phyloP scores from a whole-genome alignment of 2,113 vertebrate species.

The Urocolius indicus region DNA sequence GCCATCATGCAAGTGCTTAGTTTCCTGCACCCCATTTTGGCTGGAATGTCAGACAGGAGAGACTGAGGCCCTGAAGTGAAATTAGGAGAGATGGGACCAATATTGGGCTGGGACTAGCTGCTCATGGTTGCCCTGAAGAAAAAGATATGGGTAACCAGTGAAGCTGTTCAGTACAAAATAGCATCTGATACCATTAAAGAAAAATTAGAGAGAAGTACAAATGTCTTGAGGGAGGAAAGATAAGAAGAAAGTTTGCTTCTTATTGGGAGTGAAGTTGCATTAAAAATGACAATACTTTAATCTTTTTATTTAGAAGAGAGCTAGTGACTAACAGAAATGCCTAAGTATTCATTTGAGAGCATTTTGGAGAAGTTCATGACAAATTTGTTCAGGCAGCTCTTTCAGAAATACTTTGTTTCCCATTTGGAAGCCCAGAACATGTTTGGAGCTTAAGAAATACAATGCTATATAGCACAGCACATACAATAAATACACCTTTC shows the following conservation, averaged over 20 bases:
- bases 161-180: background rate
- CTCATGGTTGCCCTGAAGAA: background rate
- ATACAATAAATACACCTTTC: background rate
- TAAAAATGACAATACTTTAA: conserved; percentile 20
- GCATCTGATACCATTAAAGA: background rate
- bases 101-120: background rate
- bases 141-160: background rate
- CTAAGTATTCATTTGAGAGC: conserved; percentile 9
- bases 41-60: background rate
- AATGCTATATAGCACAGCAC: background rate
- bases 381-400: conserved; percentile 15
- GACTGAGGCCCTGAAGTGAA: background rate
- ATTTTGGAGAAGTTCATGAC: conserved; percentile 20
- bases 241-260: background rate
- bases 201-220: background rate
- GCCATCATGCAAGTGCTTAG: background rate
- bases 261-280: background rate
- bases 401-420: conserved; percentile 25
- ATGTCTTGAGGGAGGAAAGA: background rate
- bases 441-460: background rate
- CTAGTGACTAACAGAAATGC: background rate
- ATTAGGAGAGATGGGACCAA: background rate
- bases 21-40: background rate
- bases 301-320: background rate
- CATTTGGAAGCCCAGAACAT: background rate